Base-by-base conservation (phyloP, 2,797 vertebrate species). In the Sebastes miniatus region DNA sequence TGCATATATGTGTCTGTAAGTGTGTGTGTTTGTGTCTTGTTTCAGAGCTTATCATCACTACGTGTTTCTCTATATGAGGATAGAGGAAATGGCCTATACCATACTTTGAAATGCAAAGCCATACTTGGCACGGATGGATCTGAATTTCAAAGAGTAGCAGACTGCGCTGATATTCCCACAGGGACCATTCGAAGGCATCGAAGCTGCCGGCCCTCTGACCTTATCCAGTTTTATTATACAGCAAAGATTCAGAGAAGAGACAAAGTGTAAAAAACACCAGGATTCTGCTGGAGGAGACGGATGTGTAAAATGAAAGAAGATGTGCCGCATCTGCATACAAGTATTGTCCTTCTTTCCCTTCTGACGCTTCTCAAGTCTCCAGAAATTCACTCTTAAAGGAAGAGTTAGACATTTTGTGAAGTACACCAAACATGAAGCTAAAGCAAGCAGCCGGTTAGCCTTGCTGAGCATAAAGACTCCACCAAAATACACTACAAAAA, bases 21-120 rank as follows among this genome's bases (percentile, higher is more conserved):
- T 77, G 24, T 43, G 24, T 50, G 18, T 64, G 22, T 69, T 16
- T 66, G 36, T 24, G 36, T 76, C 7, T 13, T 66, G 69, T 77
- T 75, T 68, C 18, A 25, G 13, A 36, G 39, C 39, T 77, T 74
- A 71, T 85, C 73, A 34, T 63, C 3, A 0, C 52, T 63, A 32
- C 4, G 76, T 72, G 50, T 71, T 62, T 14, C 22, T 64, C 20
- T 43, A 16, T 52, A 58, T 54, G 57, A 22, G 58, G 50, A 74
- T 11, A 29, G 18, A 75, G 32, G 34, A 66, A 34, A 65, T 22
- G 8, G 36, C 63, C 36, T 43, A 20, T 64, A 69, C 3, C 69
- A 73, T 77, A 6, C 25, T 81, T 87, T 77, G 24, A 85, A 65
- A 85, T 82, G 76, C 64, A 83, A 69, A 85, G 31, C 47, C 32